These are phyloP conservation scores for Steromphala cineraria DNA, from an alignment of 2,888 invertebrate species.

Conservation along the genomic window DNA sequence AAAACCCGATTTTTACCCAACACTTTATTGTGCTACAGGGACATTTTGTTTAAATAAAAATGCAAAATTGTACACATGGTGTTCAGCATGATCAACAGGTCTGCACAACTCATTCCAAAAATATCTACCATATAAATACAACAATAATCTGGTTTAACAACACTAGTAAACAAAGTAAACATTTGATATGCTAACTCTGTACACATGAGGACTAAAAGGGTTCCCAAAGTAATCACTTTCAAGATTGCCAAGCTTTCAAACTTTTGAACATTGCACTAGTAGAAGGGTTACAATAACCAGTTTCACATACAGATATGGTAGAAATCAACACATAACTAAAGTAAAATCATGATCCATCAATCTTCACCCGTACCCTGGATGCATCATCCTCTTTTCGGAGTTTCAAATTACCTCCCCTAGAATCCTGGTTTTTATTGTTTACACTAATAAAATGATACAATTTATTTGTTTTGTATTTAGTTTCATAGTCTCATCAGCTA, in stretches of 20 bases:
- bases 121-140: conserved; percentile 5
- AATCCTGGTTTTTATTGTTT: no score
- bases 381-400: no score
- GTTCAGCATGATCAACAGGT: neutral
- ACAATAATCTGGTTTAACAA: neutral
- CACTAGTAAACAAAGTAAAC: neutral
- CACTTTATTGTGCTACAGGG: conserved; percentile 16
- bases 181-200: conserved; percentile 5
- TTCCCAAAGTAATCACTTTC: neutral
- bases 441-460: no score
- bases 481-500: no score
- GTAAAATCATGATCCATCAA: no score
- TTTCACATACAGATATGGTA: no score
- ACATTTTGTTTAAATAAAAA: conserved; percentile 4
- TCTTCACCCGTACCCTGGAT: no score
- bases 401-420: no score
- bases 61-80: conserved; percentile 9
- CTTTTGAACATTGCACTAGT: neutral
- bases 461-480: no score
- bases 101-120: conserved; percentile 8
- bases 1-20: conserved; percentile 30
- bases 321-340: no score
- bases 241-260: neutral
- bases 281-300: neutral
- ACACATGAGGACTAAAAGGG: neutral